Base-by-base conservation (phyloP, 1,140 invertebrate species). In the Streblospio benedicti region DNA sequence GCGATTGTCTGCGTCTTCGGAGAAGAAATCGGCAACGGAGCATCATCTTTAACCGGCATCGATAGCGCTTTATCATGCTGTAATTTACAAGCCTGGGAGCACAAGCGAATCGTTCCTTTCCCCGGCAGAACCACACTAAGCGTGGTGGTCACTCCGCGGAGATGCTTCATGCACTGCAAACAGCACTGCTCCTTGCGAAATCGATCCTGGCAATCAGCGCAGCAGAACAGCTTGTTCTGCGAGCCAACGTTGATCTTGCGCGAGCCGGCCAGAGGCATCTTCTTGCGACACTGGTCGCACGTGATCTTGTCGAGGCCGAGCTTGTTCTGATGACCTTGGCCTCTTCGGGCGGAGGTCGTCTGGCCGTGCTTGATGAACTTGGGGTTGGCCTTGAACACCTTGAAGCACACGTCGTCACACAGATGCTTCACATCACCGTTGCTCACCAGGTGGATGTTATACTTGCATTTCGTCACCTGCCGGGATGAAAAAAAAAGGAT, bases 41-140 rank as follows among this genome's bases (percentile, higher is more conserved):
- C n/a, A n/a, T n/a, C n/a, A n/a, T n/a, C n/a, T n/a, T n/a, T n/a
- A n/a, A n/a, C n/a, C n/a, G n/a, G n/a, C n/a, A n/a, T n/a, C n/a
- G n/a, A n/a, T n/a, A n/a, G n/a, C n/a, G n/a, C n/a, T n/a, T n/a
- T n/a, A n/a, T n/a, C n/a, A n/a, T n/a, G n/a, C n/a, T n/a, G n/a
- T n/a, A n/a, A n/a, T n/a, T n/a, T n/a, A n/a, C n/a, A n/a, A 38
- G 76, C 73, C 71, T 91, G 87, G 1, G 87, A 87, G 74, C 93
- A 96, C n/a, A n/a, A n/a, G n/a, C n/a, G n/a, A n/a, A n/a, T n/a
- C n/a, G n/a, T n/a, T n/a, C n/a, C n/a, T n/a, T n/a, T n/a, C n/a
- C n/a, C n/a, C n/a, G n/a, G n/a, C n/a, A n/a, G n/a, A n/a, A n/a
- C n/a, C n/a, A n/a, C n/a, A n/a, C n/a, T n/a, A n/a, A n/a, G n/a